Evolutionary conservation across 2,888 invertebrate genomes (phyloP).

Genomic region (Drosophila borborema): DNA sequence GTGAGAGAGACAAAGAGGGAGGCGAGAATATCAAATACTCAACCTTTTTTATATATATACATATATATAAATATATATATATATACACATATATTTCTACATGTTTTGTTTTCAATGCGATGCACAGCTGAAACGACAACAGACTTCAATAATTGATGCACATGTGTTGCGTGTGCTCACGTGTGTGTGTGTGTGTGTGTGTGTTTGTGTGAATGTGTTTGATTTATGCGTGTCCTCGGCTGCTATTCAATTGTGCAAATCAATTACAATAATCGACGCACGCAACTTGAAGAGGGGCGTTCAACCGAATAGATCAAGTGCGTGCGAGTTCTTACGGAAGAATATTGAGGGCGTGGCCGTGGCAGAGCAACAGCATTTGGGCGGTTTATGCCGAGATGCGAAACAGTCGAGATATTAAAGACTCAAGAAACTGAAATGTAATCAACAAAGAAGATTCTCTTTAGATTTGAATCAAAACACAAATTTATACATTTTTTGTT

Average conservation of each 20-base stretch:
- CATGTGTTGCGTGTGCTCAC: conserved; percentile 31
- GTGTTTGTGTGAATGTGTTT: conserved; percentile 37
- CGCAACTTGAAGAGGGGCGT: conserved; percentile 64
- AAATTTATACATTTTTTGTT: no score
- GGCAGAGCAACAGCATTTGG: neutral
- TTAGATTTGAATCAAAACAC: no score
- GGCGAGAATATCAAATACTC: neutral
- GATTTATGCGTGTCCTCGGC: conserved; percentile 76
- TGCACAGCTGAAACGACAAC: conserved; percentile 40
- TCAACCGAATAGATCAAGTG: conserved; percentile 48
- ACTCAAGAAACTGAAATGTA: neutral
- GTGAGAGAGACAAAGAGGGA: neutral
- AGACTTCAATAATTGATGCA: conserved; percentile 70
- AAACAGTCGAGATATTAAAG: neutral
- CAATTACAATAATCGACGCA: conserved; percentile 77
- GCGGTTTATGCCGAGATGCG: neutral
- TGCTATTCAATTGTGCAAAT: conserved; percentile 76
- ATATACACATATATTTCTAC: neutral
- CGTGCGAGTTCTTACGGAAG: neutral
- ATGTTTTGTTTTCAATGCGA: conserved; percentile 9
- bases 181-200: conserved; percentile 2
- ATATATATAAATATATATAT: neutral
- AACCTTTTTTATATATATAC: neutral
- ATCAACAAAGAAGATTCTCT: neutral
- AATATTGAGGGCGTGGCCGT: neutral